Conservation (phyloP, 2,113 vertebrate genomes). For the Penelope pileata region DNA sequence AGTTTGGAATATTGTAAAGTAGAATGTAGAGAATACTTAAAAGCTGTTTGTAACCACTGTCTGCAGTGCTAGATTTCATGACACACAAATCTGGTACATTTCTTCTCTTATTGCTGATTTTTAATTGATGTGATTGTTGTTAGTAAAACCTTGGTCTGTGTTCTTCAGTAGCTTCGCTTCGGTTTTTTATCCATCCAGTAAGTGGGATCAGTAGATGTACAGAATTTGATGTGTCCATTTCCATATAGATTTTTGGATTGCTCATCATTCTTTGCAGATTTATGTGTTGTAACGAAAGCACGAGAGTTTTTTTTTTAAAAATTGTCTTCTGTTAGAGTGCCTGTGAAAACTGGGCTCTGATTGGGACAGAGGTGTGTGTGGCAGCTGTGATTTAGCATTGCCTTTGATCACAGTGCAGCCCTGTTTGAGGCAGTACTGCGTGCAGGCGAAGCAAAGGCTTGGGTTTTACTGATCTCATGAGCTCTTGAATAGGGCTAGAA, state of each 20-base stretch:
- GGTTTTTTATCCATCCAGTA: not conserved
- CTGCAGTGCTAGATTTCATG: not conserved
- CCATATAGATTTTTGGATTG: not conserved
- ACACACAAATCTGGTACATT: not conserved
- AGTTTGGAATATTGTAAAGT: not conserved
- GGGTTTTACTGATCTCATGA: constrained; percentile 81
- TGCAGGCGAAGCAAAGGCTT: constrained; percentile 70
- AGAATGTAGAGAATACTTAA: not conserved
- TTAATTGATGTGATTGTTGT: not conserved
- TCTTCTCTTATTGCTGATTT: not conserved
- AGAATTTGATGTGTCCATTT: not conserved
- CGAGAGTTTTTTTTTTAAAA: not conserved
- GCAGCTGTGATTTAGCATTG: constrained; percentile 49
- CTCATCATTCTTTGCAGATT: not conserved
- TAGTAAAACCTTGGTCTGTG: not conserved
- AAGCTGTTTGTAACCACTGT: not conserved
- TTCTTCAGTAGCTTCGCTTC: not conserved
- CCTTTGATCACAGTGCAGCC: constrained; percentile 76
- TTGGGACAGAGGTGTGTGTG: constrained; percentile 20
- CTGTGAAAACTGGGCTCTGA: constrained; percentile 1
- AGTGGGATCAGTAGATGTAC: not conserved
- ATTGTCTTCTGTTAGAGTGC: constrained; percentile 17
- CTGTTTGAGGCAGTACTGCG: constrained; percentile 60
- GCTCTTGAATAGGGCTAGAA: constrained; percentile 76
- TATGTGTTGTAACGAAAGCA: not conserved